Evolutionary conservation across 2,797 vertebrate species (phyloP).

Genomic region (Rhynchonycteris naso): DNA sequence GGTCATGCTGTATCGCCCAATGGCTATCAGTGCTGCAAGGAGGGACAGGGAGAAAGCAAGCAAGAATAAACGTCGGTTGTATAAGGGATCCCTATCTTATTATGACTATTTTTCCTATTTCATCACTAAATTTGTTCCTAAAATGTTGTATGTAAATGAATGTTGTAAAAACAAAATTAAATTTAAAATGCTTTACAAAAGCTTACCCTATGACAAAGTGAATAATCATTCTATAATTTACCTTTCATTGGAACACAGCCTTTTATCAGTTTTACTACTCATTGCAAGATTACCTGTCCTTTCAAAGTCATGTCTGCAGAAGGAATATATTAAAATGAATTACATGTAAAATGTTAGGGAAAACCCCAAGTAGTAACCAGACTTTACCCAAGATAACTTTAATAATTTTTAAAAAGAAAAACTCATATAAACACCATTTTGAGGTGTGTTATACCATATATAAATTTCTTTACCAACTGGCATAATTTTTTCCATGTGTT

Average conservation of each 20-base stretch:
- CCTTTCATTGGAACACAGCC: slow-evolving; percentile 44
- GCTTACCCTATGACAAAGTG: slow-evolving; percentile 56
- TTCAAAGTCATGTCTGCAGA: slow-evolving; percentile 45
- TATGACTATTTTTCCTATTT: slow-evolving; percentile 21
- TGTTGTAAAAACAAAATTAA: slow-evolving; percentile 66
- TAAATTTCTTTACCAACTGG: slow-evolving; percentile 67
- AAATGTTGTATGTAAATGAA: slow-evolving; percentile 60
- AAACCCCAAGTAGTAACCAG: slow-evolving; percentile 19
- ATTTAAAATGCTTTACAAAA: slow-evolving; percentile 72
- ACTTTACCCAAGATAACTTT: slow-evolving; percentile 45
- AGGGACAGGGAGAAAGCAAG: slow-evolving; percentile 47
- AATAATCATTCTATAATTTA: slow-evolving; percentile 71
- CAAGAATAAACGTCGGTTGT: neutral
- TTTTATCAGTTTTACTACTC: slow-evolving; percentile 57
- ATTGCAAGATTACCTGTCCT: slow-evolving; percentile 65
- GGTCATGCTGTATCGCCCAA: slow-evolving; percentile 96
- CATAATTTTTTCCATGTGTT: slow-evolving; percentile 69
- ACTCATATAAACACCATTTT: slow-evolving; percentile 60
- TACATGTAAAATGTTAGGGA: neutral
- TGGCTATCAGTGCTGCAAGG: slow-evolving; percentile 95
- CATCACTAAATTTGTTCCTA: slow-evolving; percentile 66
- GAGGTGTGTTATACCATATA: slow-evolving; percentile 52
- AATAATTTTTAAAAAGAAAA: slow-evolving; percentile 49
- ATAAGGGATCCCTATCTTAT: neutral
- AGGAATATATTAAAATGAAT: slow-evolving; percentile 63